Percentiles rank a stretch among this genome's conserved stretches.
These are phyloP conservation scores for Palloptera scutellata DNA, from an alignment of 2,888 invertebrate genomes.

Conservation along the genomic window DNA sequence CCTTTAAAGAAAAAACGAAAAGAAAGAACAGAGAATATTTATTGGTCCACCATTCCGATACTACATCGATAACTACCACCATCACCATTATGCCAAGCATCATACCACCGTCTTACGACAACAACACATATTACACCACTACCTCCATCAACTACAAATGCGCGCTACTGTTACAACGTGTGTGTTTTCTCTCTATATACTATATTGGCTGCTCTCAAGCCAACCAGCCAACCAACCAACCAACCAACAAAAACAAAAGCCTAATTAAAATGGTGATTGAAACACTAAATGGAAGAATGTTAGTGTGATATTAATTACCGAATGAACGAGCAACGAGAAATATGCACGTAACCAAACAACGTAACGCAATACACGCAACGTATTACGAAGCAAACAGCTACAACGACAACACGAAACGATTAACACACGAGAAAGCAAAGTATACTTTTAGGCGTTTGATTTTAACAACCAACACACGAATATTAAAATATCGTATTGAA, in stretches of 20 bases:
- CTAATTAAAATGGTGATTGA: conserved; percentile 40
- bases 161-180: too few species aligned
- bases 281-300: conserved; percentile 39
- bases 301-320: conserved; percentile 20
- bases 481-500: too few species aligned
- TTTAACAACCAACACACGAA: too few species aligned
- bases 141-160: too few species aligned
- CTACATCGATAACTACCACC: too few species aligned
- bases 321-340: neutral
- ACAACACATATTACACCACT: conserved; percentile 1
- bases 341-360: conserved; percentile 10
- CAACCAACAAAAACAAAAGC: conserved; percentile 29
- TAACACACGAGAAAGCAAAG: conserved; percentile 17
- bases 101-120: conserved; percentile 6
- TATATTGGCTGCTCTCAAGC: neutral
- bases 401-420: conserved; percentile 29
- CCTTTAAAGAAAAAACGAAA: conserved; percentile 41
- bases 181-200: too few species aligned
- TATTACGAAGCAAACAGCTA: conserved; percentile 17
- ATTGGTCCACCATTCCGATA: conserved; percentile 3
- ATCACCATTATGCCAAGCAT: neutral
- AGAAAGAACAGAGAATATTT: neutral
- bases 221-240: conserved; percentile 30
- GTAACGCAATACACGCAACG: neutral
- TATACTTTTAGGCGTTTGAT: neutral